These are phyloP conservation scores for Leptarthrus brevirostris DNA, from an alignment of 2,888 invertebrate genomes.

Conservation along the genomic window DNA sequence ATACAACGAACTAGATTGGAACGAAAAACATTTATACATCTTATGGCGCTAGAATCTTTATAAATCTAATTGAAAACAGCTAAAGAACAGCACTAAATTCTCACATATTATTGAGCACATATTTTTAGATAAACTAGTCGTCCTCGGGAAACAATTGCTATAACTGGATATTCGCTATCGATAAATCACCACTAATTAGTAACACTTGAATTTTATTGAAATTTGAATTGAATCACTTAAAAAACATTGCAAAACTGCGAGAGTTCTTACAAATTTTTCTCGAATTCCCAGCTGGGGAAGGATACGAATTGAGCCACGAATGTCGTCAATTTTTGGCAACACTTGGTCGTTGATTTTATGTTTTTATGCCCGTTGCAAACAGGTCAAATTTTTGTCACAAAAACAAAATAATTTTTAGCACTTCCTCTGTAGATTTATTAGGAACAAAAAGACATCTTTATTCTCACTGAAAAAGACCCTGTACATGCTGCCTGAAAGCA, in stretches of 20 bases:
- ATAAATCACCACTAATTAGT: slow-evolving; percentile 34
- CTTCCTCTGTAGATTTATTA: background rate
- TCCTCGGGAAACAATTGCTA: slow-evolving; percentile 27
- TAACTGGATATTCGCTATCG: slow-evolving; percentile 9
- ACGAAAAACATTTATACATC: slow-evolving; percentile 44
- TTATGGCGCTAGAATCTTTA: slow-evolving; percentile 6
- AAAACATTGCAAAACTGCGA: background rate
- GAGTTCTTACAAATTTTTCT: slow-evolving; percentile 11
- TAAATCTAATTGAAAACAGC: slow-evolving; percentile 47
- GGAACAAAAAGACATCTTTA: slow-evolving; percentile 22
- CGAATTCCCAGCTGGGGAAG: slow-evolving; percentile 5
- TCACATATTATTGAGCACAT: slow-evolving; percentile 52
- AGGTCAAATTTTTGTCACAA: background rate
- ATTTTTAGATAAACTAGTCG: slow-evolving; percentile 35
- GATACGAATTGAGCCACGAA: background rate
- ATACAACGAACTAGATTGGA: slow-evolving; percentile 29
- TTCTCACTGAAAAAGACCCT: slow-evolving; percentile 16
- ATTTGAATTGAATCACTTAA: slow-evolving; percentile 1
- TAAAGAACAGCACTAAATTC: slow-evolving; percentile 48
- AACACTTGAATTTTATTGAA: slow-evolving; percentile 14
- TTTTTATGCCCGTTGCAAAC: slow-evolving; percentile 17
- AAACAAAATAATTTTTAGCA: slow-evolving; percentile 23
- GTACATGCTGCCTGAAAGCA: slow-evolving; percentile 42
- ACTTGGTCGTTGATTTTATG: background rate
- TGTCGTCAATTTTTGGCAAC: background rate